Base-by-base conservation (phyloP, 2,888 invertebrate species). In the Conus canariensis region DNA sequence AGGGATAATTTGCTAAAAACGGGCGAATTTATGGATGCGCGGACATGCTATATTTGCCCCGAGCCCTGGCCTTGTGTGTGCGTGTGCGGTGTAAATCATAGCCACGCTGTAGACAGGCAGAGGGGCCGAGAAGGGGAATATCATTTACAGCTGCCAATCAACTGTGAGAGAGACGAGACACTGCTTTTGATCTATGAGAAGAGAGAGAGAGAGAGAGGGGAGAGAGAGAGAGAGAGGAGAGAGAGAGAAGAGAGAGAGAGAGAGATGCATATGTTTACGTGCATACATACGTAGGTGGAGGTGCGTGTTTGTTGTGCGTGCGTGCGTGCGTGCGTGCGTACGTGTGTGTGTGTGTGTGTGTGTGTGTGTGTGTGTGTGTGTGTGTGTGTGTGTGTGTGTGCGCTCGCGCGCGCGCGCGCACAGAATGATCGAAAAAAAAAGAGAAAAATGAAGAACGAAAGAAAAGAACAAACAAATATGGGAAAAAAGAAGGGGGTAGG, bases 1-100 rank as follows among this genome's bases (percentile, higher is more conserved):
- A 22, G 58, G 56, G 82, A 30, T 80, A 80, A 80, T 80, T 80
- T 80, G 77, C 77, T 80, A 80, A 80, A 80, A 80, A 80, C n/a
- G 22, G 25, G 74, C n/a, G 80, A 45, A 80, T 80, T 80, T 80
- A 80, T 80, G 45, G 45, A 22, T 6, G 45, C 45, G 80, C 30
- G n/a, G 80, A 80, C 80, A 80, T 80, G 80, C 14, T 45, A 14
- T 80, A 80, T 83, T 83, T 83, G 82, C 30, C 45, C 45, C 45
- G 45, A 45, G 45, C 45, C 45, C 45, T 45, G 45, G 45, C 58
- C 6, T 6, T 83, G 82, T 83, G 82, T 82, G 82, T 82, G 82
- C n/a, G 82, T 30, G 77, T 77, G 77, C 19, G 77, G 64, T 64
- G 64, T 64, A 64, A 64, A 64, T 64, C 64, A 64, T 64, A 16